phyloP scores from a whole-genome alignment of 2,113 vertebrate genomes.

The Herpailurus yagouaroundi region DNA sequence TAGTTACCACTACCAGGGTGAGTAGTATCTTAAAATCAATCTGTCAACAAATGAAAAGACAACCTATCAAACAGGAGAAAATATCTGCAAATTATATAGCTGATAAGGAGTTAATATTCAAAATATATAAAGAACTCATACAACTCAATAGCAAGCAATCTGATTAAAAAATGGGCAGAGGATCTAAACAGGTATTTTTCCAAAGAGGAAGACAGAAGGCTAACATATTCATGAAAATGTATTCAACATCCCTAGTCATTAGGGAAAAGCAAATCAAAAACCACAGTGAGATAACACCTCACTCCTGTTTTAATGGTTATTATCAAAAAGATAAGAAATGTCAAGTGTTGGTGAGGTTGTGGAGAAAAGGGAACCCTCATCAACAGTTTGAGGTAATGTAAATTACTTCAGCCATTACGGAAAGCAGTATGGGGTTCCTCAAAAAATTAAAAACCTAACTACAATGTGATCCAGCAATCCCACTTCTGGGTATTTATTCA shows the following conservation, averaged over 20 bases:
- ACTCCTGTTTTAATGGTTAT: background rate
- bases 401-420: background rate
- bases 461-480: background rate
- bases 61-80: background rate
- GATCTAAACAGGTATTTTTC: background rate
- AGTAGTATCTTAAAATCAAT: background rate
- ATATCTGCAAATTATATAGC: background rate
- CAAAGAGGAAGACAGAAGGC: background rate
- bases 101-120: background rate
- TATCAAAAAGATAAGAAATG: background rate
- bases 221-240: background rate
- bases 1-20: background rate
- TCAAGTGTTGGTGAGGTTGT: background rate
- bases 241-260: background rate
- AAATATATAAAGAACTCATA: background rate
- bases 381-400: background rate
- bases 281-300: background rate
- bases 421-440: background rate
- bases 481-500: background rate
- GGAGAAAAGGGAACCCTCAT: background rate
- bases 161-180: background rate
- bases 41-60: background rate
- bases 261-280: background rate
- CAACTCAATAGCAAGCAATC: background rate
- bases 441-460: background rate